phyloP scores from a whole-genome alignment of 2,113 vertebrate genomes.

The Naja naja region DNA sequence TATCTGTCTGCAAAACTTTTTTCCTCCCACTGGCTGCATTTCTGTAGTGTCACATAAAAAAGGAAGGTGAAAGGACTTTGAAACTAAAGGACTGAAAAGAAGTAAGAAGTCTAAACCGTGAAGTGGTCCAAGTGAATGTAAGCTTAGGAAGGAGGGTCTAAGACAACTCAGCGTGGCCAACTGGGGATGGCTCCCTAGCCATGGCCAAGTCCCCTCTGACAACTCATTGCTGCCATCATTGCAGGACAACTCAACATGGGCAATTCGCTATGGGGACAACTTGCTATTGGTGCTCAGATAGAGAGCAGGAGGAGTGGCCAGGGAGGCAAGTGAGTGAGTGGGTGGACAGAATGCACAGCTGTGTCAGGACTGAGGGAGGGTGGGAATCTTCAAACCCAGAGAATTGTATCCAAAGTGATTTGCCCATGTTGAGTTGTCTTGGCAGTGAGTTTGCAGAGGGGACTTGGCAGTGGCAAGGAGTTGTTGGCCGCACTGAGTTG shows the following conservation, averaged over 20 bases:
- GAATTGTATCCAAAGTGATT: not conserved
- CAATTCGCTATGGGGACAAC: not conserved
- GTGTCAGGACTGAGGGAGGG: not conserved
- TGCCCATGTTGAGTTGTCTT: not conserved
- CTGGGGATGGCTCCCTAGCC: not conserved
- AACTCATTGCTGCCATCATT: not conserved
- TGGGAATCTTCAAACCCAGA: not conserved
- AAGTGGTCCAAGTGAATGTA: not conserved
- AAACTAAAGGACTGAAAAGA: not conserved
- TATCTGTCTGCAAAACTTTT: not conserved
- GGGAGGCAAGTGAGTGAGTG: not conserved
- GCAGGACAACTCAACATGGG: not conserved
- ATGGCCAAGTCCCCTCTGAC: not conserved
- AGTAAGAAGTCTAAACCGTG: not conserved
- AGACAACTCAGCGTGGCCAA: not conserved
- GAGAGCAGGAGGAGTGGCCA: not conserved
- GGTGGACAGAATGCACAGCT: not conserved
- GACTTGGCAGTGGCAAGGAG: not conserved
- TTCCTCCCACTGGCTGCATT: not conserved
- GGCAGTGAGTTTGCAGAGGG: not conserved
- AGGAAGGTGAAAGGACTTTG: not conserved
- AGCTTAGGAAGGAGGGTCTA: not conserved
- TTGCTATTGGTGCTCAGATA: not conserved
- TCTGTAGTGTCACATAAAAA: not conserved
- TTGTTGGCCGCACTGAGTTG: not conserved